phyloP scores from a whole-genome alignment of 2,113 vertebrate genomes.

The Heterochromis multidens region DNA sequence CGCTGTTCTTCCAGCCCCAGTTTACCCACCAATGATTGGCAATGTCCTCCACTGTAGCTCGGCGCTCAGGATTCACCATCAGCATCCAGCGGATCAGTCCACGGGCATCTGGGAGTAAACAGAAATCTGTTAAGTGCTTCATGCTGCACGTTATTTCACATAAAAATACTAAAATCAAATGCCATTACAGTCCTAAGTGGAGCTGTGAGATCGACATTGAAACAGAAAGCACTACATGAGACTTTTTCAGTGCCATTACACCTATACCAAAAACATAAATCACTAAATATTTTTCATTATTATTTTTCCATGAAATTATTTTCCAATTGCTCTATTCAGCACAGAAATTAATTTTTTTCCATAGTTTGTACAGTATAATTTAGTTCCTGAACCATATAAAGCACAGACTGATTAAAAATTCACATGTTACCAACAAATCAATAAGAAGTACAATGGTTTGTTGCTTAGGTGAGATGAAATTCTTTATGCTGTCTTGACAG shows the following conservation, averaged over 20 bases:
- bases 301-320: background rate
- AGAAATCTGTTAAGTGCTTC: background rate
- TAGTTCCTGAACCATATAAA: no score
- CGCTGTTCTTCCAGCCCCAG: constrained; percentile 97
- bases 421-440: background rate
- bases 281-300: background rate
- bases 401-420: background rate
- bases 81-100: constrained; percentile 99
- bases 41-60: constrained; percentile 96
- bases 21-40: constrained; percentile 99
- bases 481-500: background rate
- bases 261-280: background rate
- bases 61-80: constrained; percentile 97
- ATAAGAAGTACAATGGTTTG: background rate
- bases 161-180: background rate
- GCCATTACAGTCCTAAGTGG: background rate
- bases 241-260: background rate
- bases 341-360: background rate
- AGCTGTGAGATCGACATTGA: background rate
- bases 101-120: constrained; percentile 83
- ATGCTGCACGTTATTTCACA: background rate
- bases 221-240: background rate
- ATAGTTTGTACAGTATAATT: background rate
- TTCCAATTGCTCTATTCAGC: background rate
- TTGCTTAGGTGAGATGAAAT: background rate